Percentiles rank a stretch among this genome's conserved stretches.
phyloP scores from a whole-genome alignment of 2,888 invertebrate genomes.

The Ptilodon capucinus region DNA sequence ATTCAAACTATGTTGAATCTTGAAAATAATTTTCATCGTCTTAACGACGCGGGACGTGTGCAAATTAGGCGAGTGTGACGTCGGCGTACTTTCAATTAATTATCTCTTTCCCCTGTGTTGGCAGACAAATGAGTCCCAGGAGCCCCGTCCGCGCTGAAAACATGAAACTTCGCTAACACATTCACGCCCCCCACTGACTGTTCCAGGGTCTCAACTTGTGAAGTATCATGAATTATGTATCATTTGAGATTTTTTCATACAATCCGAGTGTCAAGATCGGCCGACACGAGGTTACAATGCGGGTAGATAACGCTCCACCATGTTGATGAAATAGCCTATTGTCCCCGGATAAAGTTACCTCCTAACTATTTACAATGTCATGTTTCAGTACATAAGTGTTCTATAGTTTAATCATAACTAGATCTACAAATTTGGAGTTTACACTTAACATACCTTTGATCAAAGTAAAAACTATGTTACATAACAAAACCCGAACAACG shows the following conservation, averaged over 20 bases:
- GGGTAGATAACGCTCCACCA: too few species aligned
- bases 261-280: constrained; percentile 46
- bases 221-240: constrained; percentile 74
- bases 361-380: too few species aligned
- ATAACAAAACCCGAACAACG: too few species aligned
- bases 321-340: too few species aligned
- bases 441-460: too few species aligned
- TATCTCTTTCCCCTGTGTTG: constrained; percentile 60
- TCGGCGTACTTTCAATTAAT: constrained; percentile 73
- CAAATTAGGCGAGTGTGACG: constrained; percentile 52
- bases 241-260: constrained; percentile 60
- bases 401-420: too few species aligned
- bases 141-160: constrained; percentile 62
- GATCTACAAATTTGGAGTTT: too few species aligned
- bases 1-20: constrained; percentile 11
- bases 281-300: constrained; percentile 9
- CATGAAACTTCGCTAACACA: constrained; percentile 64
- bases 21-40: constrained; percentile 27
- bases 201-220: constrained; percentile 54
- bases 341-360: too few species aligned
- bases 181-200: constrained; percentile 47
- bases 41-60: constrained; percentile 37
- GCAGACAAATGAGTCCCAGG: constrained; percentile 67
- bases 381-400: too few species aligned
- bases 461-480: too few species aligned